Evolutionary conservation across 1,140 invertebrate genomes (phyloP), one percentile per base, ranked within the genome.

Genomic region (Sycobia sp.): DNA sequence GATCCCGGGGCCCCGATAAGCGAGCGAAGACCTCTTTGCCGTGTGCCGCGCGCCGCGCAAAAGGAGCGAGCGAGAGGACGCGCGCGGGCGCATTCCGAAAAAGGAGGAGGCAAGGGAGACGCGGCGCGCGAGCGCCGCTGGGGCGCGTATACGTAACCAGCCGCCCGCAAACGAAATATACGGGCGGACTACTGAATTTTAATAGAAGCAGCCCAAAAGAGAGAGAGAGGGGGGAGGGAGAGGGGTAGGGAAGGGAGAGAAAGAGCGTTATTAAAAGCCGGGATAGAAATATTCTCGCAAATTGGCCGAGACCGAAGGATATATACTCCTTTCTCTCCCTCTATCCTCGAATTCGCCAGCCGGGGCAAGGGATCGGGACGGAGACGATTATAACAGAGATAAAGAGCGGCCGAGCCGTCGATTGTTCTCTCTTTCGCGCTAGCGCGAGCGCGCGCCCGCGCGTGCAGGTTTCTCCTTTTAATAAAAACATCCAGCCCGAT

Each of bases 111-210:
- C 36, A 38, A 60, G 44, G n/a, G n/a, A n/a, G n/a, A n/a, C n/a
- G n/a, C n/a, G n/a, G n/a, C 36, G 29, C 49, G 2, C 49, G 36
- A 47, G 46, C 9, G 2, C 9, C 44, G 44, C 44, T 5, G n/a
- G 3, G n/a, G 11, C 20, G 53, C 22, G 53, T 55, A 38, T 10
- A 16, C 13, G 53, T 44, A 11, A 9, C 27, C 25, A 4, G 20
- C 23, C 16, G 27, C 13, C 29, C 29, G 25, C 29, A 18, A n/a
- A 0, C 43, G 38, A 61, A 61, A 55, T 62, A 55, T 62, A 62
- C 59, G 59, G 55, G 50, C 25, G 59, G 59, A 44, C 60, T 62
- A 62, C 51, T 62, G 60, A 62, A 62, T 62, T 62, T 62, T 62
- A 62, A 62, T 62, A 62, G 53, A 54, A 55, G 14, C 8, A 5